Evolutionary conservation across 2,113 vertebrate species (phyloP).

Genomic region (Tetraodon nigroviridis): DNA sequence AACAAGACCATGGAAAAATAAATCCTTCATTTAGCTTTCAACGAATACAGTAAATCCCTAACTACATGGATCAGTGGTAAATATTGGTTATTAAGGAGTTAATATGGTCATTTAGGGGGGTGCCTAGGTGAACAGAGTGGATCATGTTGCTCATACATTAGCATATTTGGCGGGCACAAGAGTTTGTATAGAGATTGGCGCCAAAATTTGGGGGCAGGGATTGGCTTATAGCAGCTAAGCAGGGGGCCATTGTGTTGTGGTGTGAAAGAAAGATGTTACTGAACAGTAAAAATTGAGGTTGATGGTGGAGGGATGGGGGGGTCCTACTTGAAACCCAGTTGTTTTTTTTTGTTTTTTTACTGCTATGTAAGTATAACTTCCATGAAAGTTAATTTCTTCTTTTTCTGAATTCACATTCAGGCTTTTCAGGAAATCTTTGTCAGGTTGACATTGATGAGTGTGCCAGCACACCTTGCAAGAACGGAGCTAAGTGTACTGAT

Average conservation of each 20-base stretch:
- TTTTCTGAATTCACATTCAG: slow-evolving; percentile 60
- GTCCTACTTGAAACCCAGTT: slow-evolving; percentile 36
- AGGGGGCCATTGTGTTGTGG: slow-evolving; percentile 49
- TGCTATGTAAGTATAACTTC: background rate
- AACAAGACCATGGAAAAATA: slow-evolving; percentile 20
- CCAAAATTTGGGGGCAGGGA: slow-evolving; percentile 66
- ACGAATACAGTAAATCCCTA: slow-evolving; percentile 9
- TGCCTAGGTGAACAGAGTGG: slow-evolving; percentile 12
- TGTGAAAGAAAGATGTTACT: slow-evolving; percentile 72
- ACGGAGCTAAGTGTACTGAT: slow-evolving; percentile 89
- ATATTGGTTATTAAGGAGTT: slow-evolving; percentile 45
- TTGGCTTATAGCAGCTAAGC: slow-evolving; percentile 57
- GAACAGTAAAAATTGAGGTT: slow-evolving; percentile 46
- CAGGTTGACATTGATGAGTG: slow-evolving; percentile 94
- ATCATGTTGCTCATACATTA: slow-evolving; percentile 43
- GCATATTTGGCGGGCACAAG: slow-evolving; percentile 60
- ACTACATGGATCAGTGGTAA: slow-evolving; percentile 11
- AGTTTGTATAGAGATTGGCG: slow-evolving; percentile 66
- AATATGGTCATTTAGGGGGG: slow-evolving; percentile 8
- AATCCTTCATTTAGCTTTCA: slow-evolving; percentile 45
- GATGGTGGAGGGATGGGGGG: slow-evolving; percentile 7
- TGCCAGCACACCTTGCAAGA: slow-evolving; percentile 92
- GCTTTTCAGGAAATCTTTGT: slow-evolving; percentile 88
- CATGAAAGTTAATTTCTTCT: background rate
- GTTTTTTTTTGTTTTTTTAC: slow-evolving; percentile 37